A percentile compares a stretch with the other conserved stretches of the same genome.
Evolutionary conservation across 2,888 invertebrate genomes (phyloP).

Genomic region (Rhabditoides inermis): DNA sequence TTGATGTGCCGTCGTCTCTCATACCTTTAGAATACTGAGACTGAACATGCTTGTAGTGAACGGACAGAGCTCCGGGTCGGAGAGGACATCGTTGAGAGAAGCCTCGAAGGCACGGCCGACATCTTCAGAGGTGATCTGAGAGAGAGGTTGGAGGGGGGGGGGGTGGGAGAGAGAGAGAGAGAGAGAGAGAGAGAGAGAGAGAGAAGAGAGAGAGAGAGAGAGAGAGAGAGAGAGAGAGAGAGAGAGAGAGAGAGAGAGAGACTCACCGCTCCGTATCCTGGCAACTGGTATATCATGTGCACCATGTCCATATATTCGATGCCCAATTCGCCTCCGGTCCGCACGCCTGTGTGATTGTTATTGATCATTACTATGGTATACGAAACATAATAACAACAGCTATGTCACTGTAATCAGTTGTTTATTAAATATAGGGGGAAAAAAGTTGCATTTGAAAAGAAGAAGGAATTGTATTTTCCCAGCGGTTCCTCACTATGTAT

Average conservation of each 20-base stretch:
- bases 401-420: too few relatives aligned
- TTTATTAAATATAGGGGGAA: too few relatives aligned
- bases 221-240: too few relatives aligned
- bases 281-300: conserved; percentile 44
- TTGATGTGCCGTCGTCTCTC: too few relatives aligned
- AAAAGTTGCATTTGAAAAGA: too few relatives aligned
- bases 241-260: too few relatives aligned
- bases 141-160: not conserved
- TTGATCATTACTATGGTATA: too few relatives aligned
- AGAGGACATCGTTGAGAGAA: conserved; percentile 28
- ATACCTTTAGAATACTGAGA: conserved; percentile 43
- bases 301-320: conserved; percentile 42
- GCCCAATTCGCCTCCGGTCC: conserved; percentile 18
- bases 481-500: not conserved
- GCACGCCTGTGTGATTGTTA: too few relatives aligned
- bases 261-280: conserved; percentile 32
- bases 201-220: not conserved
- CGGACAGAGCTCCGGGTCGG: conserved; percentile 15
- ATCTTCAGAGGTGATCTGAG: conserved; percentile 42
- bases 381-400: too few relatives aligned
- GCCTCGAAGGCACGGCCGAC: conserved; percentile 39
- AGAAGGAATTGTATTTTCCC: too few relatives aligned
- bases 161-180: not conserved
- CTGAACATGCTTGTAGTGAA: conserved; percentile 35
- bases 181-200: too few relatives aligned